Conservation (phyloP, 92 coral and sea anemone species). For the Umimayanthus kanabou region DNA sequence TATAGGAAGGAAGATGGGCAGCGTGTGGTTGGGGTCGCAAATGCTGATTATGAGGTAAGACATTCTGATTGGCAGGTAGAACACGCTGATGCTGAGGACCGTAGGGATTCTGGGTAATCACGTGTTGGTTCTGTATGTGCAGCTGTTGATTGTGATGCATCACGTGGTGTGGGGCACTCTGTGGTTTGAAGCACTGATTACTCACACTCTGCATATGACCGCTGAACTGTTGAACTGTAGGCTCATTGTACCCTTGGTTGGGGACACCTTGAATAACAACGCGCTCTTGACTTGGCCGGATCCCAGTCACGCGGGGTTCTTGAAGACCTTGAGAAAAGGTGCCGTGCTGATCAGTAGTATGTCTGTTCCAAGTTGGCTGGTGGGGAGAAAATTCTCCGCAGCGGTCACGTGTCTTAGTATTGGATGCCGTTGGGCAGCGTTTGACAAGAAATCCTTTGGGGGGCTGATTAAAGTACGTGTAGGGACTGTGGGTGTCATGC, state of each 20-base stretch:
- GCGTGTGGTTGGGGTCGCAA: slow-evolving; percentile 10
- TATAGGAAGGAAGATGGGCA: background rate
- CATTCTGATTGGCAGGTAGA: background rate
- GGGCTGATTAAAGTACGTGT: slow-evolving; percentile 16
- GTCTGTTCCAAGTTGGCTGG: slow-evolving; percentile 8
- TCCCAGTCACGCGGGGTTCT: slow-evolving; percentile 32
- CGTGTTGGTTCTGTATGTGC: slow-evolving; percentile 26
- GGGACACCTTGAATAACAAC: slow-evolving; percentile 9
- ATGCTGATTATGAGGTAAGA: background rate
- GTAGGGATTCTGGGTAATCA: slow-evolving; percentile 9
- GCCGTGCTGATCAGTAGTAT: background rate
- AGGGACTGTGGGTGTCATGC: background rate
- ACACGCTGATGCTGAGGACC: slow-evolving; percentile 24
- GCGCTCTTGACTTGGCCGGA: slow-evolving; percentile 31
- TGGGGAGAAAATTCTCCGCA: background rate
- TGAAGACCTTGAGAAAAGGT: slow-evolving; percentile 1
- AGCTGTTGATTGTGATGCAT: slow-evolving; percentile 25
- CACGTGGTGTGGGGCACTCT: background rate
- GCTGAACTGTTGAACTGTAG: slow-evolving; percentile 26
- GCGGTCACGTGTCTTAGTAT: slow-evolving; percentile 4
- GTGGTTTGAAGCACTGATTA: background rate
- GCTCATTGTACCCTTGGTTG: slow-evolving; percentile 10
- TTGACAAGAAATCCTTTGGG: slow-evolving; percentile 23
- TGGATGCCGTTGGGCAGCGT: slow-evolving; percentile 18
- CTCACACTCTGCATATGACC: slow-evolving; percentile 14